Base-by-base conservation (phyloP, 1,140 invertebrate species). In the Leptinotarsa defecta region DNA sequence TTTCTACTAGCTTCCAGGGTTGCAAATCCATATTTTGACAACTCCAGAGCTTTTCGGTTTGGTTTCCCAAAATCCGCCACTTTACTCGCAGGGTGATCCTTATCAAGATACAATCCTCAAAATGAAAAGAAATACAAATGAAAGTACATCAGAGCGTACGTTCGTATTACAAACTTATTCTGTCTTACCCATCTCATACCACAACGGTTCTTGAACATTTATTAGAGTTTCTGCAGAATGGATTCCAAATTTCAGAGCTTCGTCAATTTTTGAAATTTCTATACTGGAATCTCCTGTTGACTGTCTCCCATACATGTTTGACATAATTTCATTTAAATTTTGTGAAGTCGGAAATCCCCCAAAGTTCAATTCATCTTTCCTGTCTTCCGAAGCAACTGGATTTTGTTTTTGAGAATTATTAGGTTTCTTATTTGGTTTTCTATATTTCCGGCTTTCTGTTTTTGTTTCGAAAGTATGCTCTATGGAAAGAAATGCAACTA, bases 1-100 rank as follows among this genome's bases (percentile, higher is more conserved):
- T 85, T 86, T 19, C 84, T 82, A n/a, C 88, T 88, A 0, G 91
- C 90, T 81, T 93, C 89, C 2, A 94, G 85, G 0, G 91, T 87
- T 0, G 92, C 92, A 80, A 92, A 93, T 2, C 91, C 92, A 74
- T 90, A 91, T 79, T 87, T 86, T n/a, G 92, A 89, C 64, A 91
- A 87, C 48, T 87, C 86, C 74, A 88, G 88, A 2, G 91, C 89
- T 78, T 90, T 89, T 61, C 90, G 87, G 1, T 89, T 89, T 61
- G 93, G 92, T 65, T 89, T 88, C 82, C 93, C 94, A 86, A 94
- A 94, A 4, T 90, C 89, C 3, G 92, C 93, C 34, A 94, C 89
- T 81, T 90, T 92, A n/a, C 87, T 87, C 2, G 91, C 92, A n/a
- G 93, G 92, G 81, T 93, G 89, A 72, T 90, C 89, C 19, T 86